Evolutionary conservation across 2,113 vertebrate genomes (phyloP), one percentile per base, ranked within the genome.

Genomic region (Athene cunicularia): DNA sequence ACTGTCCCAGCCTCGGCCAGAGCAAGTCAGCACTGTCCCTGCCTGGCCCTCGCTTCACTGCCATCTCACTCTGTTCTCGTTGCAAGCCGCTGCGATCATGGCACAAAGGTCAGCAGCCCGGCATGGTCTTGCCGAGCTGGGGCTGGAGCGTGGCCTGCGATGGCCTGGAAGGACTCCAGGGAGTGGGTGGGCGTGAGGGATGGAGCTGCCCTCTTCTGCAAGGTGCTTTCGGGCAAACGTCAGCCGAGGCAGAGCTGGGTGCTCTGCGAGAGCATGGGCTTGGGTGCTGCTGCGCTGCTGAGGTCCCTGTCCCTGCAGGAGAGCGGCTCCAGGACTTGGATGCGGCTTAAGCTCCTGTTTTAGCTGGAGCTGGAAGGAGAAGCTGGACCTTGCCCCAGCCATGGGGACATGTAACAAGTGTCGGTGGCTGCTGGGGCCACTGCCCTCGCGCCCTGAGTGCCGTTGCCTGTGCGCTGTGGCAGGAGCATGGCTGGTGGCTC

Each of bases 241-340:
- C 0, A 1, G 28, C 45, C 20, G 19, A 47, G 45, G 43, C 43
- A 45, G 43, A 45, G 43, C 43, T 7, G 43, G 43, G 43, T 18
- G 37, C 2, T 0, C 53, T 6, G 64, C 2, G 0, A 37, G 59
- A 23, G 50, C 2, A 1, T 1, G 63, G 26, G 35, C 58, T 33
- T 35, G 45, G 43, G 43, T 45, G 43, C 43, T 45, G 43, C 43
- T 45, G 43, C 43, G 45, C 56, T 26, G 33, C 2, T 4, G 16
- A 16, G 67, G 33, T 20, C 28, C n/a, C 74, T 1, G 6, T 32
- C 18, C 18, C 18, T 17, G 12, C 0, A 1, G 43, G 15, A 63
- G 27, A 52, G 58, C 41, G 14, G 59, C 35, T 66, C 52, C 67
- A 21, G 41, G 16, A 14, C 56, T 9, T 12, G 53, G n/a, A 41